A percentile compares a stretch with the other conserved stretches of the same genome.
Conservation (phyloP, 2,113 vertebrate genomes). For the Perca schrenkii region DNA sequence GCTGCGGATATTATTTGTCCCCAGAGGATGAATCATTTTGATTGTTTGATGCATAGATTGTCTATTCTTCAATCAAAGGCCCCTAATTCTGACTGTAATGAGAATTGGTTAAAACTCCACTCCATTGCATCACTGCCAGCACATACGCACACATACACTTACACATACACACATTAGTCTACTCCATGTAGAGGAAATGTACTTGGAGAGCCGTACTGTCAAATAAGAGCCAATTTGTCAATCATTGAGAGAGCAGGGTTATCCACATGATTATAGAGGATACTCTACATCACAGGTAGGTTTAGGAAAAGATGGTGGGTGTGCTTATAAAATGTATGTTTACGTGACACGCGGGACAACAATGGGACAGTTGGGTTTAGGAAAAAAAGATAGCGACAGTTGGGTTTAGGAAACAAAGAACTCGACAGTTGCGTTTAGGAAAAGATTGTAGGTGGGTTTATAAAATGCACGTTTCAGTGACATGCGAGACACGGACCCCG, state of each 20-base stretch:
- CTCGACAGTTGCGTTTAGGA: too few species aligned
- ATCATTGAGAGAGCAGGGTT: constrained; percentile 46
- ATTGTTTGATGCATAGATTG: neutral
- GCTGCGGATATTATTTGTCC: neutral
- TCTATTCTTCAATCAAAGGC: neutral
- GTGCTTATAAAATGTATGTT: too few species aligned
- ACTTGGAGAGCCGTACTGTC: constrained; percentile 37
- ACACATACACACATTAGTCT: neutral
- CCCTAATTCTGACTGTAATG: neutral
- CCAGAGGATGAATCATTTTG: neutral
- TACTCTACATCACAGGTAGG: constrained; percentile 1
- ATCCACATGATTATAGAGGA: constrained; percentile 45
- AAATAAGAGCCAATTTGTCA: constrained; percentile 52
- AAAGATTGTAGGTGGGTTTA: too few species aligned
- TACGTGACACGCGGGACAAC: too few species aligned
- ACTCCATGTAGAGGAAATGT: neutral
- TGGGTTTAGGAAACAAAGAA: too few species aligned
- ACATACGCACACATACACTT: neutral
- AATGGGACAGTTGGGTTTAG: too few species aligned
- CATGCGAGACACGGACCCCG: too few species aligned
- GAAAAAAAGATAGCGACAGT: too few species aligned
- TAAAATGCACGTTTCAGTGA: too few species aligned
- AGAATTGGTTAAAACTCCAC: neutral
- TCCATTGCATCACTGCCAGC: neutral
- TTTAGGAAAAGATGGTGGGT: too few species aligned